Conservation (phyloP, 2,888 invertebrate species). For the Reticulitermes lucifugus region DNA sequence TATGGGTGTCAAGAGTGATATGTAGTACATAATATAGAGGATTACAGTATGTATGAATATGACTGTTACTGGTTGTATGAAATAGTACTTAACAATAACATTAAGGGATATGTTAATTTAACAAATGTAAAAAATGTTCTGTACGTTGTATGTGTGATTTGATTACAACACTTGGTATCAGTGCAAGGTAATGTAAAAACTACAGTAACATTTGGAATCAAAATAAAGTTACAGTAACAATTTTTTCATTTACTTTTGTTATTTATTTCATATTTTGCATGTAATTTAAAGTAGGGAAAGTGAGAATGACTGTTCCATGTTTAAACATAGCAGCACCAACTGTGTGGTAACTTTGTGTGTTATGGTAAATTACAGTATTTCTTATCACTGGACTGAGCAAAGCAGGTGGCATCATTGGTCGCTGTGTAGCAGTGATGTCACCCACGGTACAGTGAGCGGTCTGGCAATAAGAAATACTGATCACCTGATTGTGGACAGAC, state of each 20-base stretch:
- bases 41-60: background rate
- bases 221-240: background rate
- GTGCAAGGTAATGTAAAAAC: slow-evolving; percentile 2
- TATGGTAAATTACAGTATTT: too few species aligned
- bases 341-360: too few species aligned
- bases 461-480: too few species aligned
- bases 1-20: slow-evolving; percentile 2
- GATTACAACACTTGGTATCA: slow-evolving; percentile 2
- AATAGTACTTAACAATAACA: slow-evolving; percentile 11
- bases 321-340: too few species aligned
- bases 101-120: slow-evolving; percentile 1
- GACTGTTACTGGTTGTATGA: background rate
- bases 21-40: background rate
- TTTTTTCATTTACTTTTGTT: background rate
- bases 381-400: too few species aligned
- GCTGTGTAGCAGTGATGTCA: too few species aligned
- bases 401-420: too few species aligned
- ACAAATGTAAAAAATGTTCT: background rate
- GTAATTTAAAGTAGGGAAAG: too few species aligned
- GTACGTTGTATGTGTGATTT: background rate
- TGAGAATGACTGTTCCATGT: too few species aligned
- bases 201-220: background rate
- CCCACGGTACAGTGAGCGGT: too few species aligned
- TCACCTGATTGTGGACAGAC: too few species aligned
- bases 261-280: background rate